Percentiles rank a stretch among this genome's conserved stretches.
phyloP scores from a whole-genome alignment of 2,113 vertebrate species.

The Laticauda laticaudata region DNA sequence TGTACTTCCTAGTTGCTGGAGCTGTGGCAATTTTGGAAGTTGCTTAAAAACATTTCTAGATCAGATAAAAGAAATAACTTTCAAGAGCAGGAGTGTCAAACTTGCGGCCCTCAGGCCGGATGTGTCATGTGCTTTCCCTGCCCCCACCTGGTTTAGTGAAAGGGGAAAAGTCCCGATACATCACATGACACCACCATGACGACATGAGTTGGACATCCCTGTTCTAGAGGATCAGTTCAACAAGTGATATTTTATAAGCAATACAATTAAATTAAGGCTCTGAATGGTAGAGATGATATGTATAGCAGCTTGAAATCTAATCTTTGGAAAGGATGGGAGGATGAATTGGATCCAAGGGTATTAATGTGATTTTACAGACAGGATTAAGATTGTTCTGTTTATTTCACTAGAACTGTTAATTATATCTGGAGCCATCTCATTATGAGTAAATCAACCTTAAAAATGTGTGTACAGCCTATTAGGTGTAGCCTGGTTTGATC shows the following conservation, averaged over 20 bases:
- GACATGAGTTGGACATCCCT: no score
- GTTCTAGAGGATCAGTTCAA: not conserved
- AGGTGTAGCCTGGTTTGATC: not conserved
- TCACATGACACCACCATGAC: no score
- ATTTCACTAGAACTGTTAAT: not conserved
- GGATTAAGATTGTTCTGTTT: not conserved
- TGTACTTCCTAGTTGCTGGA: not conserved
- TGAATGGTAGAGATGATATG: not conserved
- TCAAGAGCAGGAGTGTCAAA: not conserved
- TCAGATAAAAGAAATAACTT: not conserved
- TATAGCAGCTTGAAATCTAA: not conserved
- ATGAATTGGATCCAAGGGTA: not conserved
- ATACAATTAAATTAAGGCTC: not conserved
- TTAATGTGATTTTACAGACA: not conserved
- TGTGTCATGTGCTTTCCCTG: no score
- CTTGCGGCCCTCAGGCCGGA: no score
- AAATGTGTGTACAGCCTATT: not conserved
- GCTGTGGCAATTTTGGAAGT: not conserved
- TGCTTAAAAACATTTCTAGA: not conserved
- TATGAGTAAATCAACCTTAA: not conserved
- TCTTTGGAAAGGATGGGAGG: not conserved
- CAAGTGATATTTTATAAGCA: not conserved
- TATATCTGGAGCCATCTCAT: not conserved
- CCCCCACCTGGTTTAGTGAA: no score
- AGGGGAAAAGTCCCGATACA: no score